Conservation (phyloP, 2,113 vertebrate species). For the Eira barbara region DNA sequence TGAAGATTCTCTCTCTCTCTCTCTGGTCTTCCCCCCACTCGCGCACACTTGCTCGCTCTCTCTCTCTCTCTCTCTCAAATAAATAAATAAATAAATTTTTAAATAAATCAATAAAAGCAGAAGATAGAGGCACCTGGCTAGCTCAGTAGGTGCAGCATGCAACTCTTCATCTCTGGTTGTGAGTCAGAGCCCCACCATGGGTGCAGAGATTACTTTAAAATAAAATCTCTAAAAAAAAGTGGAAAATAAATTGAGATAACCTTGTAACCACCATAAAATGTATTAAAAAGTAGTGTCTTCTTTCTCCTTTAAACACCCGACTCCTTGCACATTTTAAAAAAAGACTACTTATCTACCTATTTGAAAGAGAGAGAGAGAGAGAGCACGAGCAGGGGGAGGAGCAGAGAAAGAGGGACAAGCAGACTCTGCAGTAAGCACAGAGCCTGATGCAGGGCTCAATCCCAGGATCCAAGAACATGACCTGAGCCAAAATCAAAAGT, state of each 20-base stretch:
- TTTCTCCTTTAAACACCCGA: constrained; percentile 34
- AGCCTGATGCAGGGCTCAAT: neutral
- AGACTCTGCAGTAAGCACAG: neutral
- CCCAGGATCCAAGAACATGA: neutral
- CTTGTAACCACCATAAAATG: neutral
- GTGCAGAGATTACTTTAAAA: neutral
- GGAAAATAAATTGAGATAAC: constrained; percentile 20
- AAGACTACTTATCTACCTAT: neutral
- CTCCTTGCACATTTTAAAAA: neutral
- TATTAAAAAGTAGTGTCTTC: constrained; percentile 6
- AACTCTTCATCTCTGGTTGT: neutral
- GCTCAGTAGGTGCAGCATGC: neutral
- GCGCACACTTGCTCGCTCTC: rapidly evolving
- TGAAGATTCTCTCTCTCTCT: neutral
- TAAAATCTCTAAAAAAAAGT: neutral
- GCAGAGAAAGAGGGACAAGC: neutral
- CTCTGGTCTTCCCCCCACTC: too few relatives aligned
- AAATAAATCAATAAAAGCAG: neutral
- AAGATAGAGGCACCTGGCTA: neutral
- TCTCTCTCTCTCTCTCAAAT: neutral
- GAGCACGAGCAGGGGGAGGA: neutral
- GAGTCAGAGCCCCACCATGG: neutral
- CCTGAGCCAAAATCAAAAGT: neutral
- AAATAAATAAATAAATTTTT: neutral
- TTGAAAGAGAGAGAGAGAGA: neutral